Evolutionary conservation across 2,888 invertebrate species (phyloP), one percentile per base, ranked within the genome.

Genomic region (Bedellia somnulentella): DNA sequence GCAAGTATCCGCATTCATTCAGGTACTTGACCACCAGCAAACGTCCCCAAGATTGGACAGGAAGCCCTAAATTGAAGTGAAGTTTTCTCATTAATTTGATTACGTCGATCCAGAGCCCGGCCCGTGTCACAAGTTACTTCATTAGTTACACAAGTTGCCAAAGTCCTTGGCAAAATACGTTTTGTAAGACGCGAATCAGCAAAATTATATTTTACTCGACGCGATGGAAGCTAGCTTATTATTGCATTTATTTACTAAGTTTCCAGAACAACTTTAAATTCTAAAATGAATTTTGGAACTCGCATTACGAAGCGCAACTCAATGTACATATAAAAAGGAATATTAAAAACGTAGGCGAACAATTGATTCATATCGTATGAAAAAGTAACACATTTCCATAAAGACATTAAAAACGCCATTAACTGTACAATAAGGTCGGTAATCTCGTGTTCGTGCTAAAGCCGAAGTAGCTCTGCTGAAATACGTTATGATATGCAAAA

Each of bases 71-170:
- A 68, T 68, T 64, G 66, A 62, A 70, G 68, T 67, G 64, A 73
- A 71, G 70, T 73, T 73, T 71, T 68, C 68, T 71, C 70, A 70
- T 73, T 71, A 73, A 73, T 73, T 71, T 71, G 70, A 71, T 73
- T 70, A 71, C 67, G 68, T 70, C 71, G 68, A 73, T 71, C 67
- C 68, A 63, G 57, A 58, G 52, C 50, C 52, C 58, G 29, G 70
- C 71, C 73, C 68, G 66, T 68, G 73, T 73, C 73, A 71, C 70
- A 70, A 73, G 68, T 73, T 71, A 67, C 71, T 71, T 71, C 70
- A 71, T 70, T 73, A 71, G 68, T 70, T 70, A 68, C 67, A 60
- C 59, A 70, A 68, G 62, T 71, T 51, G 57, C 57, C 57, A 58
- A 66, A 68, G 66, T 70, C 61, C 62, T 50, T 49, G 51, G 45